Evolutionary conservation across 2,888 invertebrate genomes (phyloP), one percentile per base, ranked within the genome.

Genomic region (Hyposoter didymator): DNA sequence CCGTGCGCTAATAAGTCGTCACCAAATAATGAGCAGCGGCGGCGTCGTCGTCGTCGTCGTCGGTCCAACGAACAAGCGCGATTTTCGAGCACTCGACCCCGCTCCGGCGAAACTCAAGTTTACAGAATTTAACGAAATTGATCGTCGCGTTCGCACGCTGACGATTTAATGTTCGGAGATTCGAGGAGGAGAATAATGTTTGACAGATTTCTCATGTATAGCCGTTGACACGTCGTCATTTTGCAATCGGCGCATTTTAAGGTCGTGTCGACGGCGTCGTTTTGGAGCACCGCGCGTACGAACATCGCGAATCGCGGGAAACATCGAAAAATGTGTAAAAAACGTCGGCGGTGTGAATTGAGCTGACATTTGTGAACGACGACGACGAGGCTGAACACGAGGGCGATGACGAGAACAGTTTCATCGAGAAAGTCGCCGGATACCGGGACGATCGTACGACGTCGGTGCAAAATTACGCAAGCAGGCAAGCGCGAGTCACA

Each of bases 311-410:
- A 69, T 69, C 85, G 75, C 84, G 80, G 45, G 73, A 22, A 79
- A 78, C 55, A 76, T 78, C 85, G 81, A 67, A 82, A 87, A 76
- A 89, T 90, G 89, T 92, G n/a, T n/a, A n/a, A n/a, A 89, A 92
- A 91, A 90, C 90, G 90, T 90, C 78, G 89, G 55, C 78, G 89
- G 55, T 78, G 69, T 89, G 91, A 90, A 90, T 90, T 92, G 92
- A 92, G 91, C 91, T 92, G 92, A 92, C 90, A 91, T 91, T 91
- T 90, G 84, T 78, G 84, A 82, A 82, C 82, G 75, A 67, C 82
- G 79, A 72, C 66, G 83, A 73, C 79, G 86, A 69, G 74, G 84
- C 72, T 82, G 83, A 78, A 82, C 66, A 75, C 82, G 76, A 62
- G 74, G 84, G 74, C 84, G 83, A 78, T 82, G 62, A 75, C 80